These are phyloP conservation scores for Brachylomia viminalis DNA, from an alignment of 2,888 invertebrate genomes.

Conservation along the genomic window DNA sequence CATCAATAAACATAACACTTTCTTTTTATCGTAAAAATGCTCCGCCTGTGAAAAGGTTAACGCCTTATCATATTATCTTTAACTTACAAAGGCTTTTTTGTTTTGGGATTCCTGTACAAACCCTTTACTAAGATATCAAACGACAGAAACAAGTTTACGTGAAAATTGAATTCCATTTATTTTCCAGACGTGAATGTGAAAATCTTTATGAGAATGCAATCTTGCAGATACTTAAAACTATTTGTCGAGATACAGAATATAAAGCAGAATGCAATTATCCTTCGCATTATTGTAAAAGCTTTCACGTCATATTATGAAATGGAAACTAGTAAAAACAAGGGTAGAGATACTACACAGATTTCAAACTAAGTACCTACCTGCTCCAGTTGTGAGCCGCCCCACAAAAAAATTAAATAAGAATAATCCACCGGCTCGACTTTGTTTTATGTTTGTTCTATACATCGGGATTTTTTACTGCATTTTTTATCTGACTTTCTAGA, in stretches of 20 bases:
- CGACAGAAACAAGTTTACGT: constrained; percentile 30
- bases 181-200: constrained; percentile 19
- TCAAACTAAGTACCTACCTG: constrained; percentile 46
- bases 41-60: constrained; percentile 41
- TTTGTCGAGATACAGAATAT: constrained; percentile 35
- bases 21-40: constrained; percentile 43
- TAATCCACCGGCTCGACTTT: constrained; percentile 32
- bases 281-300: constrained; percentile 63
- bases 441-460: constrained; percentile 34
- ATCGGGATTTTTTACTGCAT: constrained; percentile 21
- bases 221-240: constrained; percentile 43
- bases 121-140: constrained; percentile 41
- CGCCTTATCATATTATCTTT: constrained; percentile 49
- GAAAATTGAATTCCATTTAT: constrained; percentile 36
- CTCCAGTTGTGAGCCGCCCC: constrained; percentile 33
- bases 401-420: constrained; percentile 54
- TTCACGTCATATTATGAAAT: constrained; percentile 52
- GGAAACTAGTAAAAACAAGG: constrained; percentile 50
- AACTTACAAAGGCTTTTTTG: constrained; percentile 39
- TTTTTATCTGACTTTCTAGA: constrained; percentile 19
- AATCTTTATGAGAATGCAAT: constrained; percentile 11
- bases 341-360: constrained; percentile 47
- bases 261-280: constrained; percentile 59
- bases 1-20: constrained; percentile 35
- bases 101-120: constrained; percentile 27